Evolutionary conservation across 2,113 vertebrate species (phyloP).

Genomic region (Xenopus laevis): DNA sequence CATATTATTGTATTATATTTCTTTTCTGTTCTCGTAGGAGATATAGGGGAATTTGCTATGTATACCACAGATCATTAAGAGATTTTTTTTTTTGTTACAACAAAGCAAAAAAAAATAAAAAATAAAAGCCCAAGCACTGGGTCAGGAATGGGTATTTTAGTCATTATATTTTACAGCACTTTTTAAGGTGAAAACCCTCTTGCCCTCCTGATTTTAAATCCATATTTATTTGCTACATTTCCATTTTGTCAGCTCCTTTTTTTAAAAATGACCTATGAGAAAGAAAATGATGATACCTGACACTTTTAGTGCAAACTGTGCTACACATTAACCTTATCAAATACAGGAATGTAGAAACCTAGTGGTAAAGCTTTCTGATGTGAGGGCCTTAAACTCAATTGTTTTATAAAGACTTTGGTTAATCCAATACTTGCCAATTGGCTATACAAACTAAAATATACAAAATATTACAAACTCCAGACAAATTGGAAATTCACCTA

Average conservation of each 20-base stretch:
- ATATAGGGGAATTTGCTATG: conserved; percentile 34
- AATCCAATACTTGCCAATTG: no score
- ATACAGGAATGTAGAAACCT: no score
- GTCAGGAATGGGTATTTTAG: conserved; percentile 47
- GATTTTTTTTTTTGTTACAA: conserved; percentile 62
- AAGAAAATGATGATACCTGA: no score
- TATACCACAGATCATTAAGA: conserved; percentile 52
- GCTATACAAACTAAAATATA: no score
- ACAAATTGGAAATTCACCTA: no score
- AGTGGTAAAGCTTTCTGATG: no score
- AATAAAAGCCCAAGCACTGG: conserved; percentile 19
- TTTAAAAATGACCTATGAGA: not conserved
- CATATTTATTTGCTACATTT: not conserved
- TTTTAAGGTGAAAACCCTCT: conserved; percentile 59
- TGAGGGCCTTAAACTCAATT: no score
- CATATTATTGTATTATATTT: conserved; percentile 67
- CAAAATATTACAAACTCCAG: no score
- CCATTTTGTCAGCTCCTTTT: not conserved
- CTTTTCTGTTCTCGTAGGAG: conserved; percentile 52
- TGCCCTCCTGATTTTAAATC: conserved; percentile 60
- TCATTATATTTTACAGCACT: conserved; percentile 71
- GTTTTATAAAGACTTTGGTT: no score
- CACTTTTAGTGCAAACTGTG: no score
- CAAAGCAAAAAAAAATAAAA: conserved; percentile 49
- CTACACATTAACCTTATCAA: no score